Conservation (phyloP, 1,140 invertebrate species). For the Drosophila kurseongensis region DNA sequence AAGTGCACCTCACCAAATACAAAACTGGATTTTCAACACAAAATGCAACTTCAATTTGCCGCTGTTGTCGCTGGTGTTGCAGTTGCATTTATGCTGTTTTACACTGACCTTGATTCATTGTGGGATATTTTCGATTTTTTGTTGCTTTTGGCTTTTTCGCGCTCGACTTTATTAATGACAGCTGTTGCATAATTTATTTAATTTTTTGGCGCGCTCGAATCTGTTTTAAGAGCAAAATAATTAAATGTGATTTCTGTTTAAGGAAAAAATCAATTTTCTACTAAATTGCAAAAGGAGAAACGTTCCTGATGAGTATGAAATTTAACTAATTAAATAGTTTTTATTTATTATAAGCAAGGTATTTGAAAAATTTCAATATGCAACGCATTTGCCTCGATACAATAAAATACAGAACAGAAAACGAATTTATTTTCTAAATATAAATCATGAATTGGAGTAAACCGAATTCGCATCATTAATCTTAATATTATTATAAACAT, state of each 20-base stretch:
- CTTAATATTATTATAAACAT: constrained; percentile 17
- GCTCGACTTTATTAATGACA: constrained; percentile 80
- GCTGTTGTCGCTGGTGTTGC: constrained; percentile 19
- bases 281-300: constrained; percentile 24
- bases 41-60: constrained; percentile 73
- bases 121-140: constrained; percentile 69
- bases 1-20: constrained; percentile 78
- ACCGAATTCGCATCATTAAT: not conserved
- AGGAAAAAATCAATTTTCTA: constrained; percentile 52
- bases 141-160: constrained; percentile 44
- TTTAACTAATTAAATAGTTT: constrained; percentile 19
- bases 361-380: not conserved
- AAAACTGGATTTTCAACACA: constrained; percentile 81
- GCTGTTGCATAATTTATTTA: constrained; percentile 81
- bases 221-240: constrained; percentile 64
- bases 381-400: not conserved
- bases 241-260: constrained; percentile 62
- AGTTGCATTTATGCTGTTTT: constrained; percentile 75
- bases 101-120: constrained; percentile 79
- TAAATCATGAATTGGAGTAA: not conserved
- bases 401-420: not conserved
- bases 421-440: not conserved
- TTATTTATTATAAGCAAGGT: not conserved
- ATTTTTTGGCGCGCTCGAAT: constrained; percentile 64
- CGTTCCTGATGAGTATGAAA: constrained; percentile 10